A percentile compares a stretch with the other conserved stretches of the same genome.
These are phyloP conservation scores for Aleiodes leptofemur DNA, from an alignment of 2,888 invertebrate genomes.

Conservation along the genomic window DNA sequence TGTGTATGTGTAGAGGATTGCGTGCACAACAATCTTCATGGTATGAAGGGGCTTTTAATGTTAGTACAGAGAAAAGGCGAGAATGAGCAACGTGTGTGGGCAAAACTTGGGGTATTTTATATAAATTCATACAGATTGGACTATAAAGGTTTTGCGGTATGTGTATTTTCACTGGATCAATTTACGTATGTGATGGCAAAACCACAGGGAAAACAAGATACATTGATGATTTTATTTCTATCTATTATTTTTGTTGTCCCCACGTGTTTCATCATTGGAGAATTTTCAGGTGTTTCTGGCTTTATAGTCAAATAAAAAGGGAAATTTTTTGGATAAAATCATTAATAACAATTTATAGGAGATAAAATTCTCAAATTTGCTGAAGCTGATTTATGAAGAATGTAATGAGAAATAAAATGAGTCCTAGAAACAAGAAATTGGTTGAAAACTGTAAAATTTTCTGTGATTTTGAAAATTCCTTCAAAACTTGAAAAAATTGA, in stretches of 20 bases:
- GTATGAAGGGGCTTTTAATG: conserved; percentile 14
- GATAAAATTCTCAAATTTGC: no score
- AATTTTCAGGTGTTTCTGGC: no score
- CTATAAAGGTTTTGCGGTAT: conserved; percentile 16
- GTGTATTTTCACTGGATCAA: conserved; percentile 21
- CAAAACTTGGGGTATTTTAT: conserved; percentile 27
- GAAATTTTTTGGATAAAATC: no score
- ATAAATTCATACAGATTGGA: conserved; percentile 16
- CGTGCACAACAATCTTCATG: conserved; percentile 19
- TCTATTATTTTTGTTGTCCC: neutral
- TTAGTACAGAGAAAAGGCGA: conserved; percentile 13
- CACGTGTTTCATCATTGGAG: no score
- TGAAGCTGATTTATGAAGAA: no score
- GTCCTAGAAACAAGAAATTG: no score
- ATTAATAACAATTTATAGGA: no score
- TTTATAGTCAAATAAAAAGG: no score
- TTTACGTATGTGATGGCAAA: conserved; percentile 16
- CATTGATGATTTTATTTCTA: neutral
- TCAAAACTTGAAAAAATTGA: no score
- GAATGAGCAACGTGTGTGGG: conserved; percentile 31
- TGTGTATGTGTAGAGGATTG: conserved; percentile 16
- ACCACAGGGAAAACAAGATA: conserved; percentile 2
- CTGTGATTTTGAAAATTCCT: no score
- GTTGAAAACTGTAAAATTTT: no score
- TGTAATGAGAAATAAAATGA: no score